A percentile compares a stretch with the other conserved stretches of the same genome.
Evolutionary conservation across 2,797 vertebrate species (phyloP).

Genomic region (Danio kyathit): DNA sequence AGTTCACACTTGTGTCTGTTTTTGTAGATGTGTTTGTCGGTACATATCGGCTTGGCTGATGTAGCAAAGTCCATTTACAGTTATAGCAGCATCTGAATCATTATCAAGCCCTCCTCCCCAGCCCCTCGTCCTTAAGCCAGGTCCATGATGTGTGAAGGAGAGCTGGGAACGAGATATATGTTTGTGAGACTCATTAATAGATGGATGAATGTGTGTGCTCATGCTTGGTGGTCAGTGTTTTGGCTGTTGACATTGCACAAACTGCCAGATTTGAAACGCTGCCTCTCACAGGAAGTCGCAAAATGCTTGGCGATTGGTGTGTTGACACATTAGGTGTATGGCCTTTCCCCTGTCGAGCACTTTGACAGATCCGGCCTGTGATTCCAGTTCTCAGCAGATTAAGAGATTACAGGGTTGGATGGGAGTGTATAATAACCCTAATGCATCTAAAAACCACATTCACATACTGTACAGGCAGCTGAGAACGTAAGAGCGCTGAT

Average conservation of each 20-base stretch:
- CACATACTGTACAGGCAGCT: background rate
- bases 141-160: slow-evolving; percentile 59
- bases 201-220: slow-evolving; percentile 59
- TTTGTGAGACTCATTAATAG: slow-evolving; percentile 58
- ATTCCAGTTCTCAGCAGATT: slow-evolving; percentile 83
- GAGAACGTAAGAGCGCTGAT: slow-evolving; percentile 27
- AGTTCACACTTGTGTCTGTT: slow-evolving; percentile 53
- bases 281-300: slow-evolving; percentile 22
- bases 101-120: slow-evolving; percentile 46
- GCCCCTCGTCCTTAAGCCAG: slow-evolving; percentile 56
- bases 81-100: slow-evolving; percentile 53
- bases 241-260: slow-evolving; percentile 26
- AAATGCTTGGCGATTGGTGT: slow-evolving; percentile 30
- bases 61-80: slow-evolving; percentile 47
- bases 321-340: slow-evolving; percentile 49
- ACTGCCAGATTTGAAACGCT: slow-evolving; percentile 27
- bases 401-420: slow-evolving; percentile 76
- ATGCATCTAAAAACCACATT: slow-evolving; percentile 63
- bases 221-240: slow-evolving; percentile 59
- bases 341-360: slow-evolving; percentile 65
- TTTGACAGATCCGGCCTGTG: slow-evolving; percentile 80
- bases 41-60: slow-evolving; percentile 5
- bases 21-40: slow-evolving; percentile 35
- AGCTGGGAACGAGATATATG: slow-evolving; percentile 44
- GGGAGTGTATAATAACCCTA: slow-evolving; percentile 77